These are phyloP conservation scores for Hypomecis atomaria DNA, from an alignment of 2,888 invertebrate species.

Conservation along the genomic window DNA sequence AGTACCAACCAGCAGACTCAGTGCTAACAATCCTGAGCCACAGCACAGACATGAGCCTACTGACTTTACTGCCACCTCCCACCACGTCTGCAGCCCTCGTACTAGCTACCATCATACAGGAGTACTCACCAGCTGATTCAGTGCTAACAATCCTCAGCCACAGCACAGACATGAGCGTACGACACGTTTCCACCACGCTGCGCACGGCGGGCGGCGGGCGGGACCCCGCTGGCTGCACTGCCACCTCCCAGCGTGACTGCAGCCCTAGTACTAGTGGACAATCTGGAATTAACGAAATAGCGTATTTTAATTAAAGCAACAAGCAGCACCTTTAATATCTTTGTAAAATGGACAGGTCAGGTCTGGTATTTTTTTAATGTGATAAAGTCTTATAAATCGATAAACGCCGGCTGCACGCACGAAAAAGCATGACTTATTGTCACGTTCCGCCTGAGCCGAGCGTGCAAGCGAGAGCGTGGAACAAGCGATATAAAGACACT, in stretches of 20 bases:
- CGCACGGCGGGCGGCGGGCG: slow-evolving; percentile 80
- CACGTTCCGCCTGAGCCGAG: no score
- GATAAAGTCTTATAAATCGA: no score
- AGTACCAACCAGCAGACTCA: slow-evolving; percentile 87
- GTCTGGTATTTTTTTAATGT: no score
- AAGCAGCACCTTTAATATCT: no score
- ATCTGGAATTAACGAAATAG: slow-evolving; percentile 76
- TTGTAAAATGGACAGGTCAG: no score
- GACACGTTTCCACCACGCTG: slow-evolving; percentile 91
- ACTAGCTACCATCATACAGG: slow-evolving; percentile 68
- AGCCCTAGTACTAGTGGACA: slow-evolving; percentile 88
- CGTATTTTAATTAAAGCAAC: not conserved
- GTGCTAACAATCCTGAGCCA: slow-evolving; percentile 90
- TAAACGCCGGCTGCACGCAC: no score
- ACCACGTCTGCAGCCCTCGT: slow-evolving; percentile 85
- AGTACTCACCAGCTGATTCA: slow-evolving; percentile 59
- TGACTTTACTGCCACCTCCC: slow-evolving; percentile 55
- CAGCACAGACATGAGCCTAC: slow-evolving; percentile 86
- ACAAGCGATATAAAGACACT: no score
- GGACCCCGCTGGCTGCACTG: slow-evolving; percentile 40
- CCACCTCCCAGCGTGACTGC: slow-evolving; percentile 78
- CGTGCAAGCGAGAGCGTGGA: no score
- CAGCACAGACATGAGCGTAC: slow-evolving; percentile 90
- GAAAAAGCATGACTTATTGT: no score
- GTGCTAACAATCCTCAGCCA: slow-evolving; percentile 90